These are phyloP conservation scores for Galerucella calmariensis DNA, from an alignment of 2,888 invertebrate genomes.

Conservation along the genomic window DNA sequence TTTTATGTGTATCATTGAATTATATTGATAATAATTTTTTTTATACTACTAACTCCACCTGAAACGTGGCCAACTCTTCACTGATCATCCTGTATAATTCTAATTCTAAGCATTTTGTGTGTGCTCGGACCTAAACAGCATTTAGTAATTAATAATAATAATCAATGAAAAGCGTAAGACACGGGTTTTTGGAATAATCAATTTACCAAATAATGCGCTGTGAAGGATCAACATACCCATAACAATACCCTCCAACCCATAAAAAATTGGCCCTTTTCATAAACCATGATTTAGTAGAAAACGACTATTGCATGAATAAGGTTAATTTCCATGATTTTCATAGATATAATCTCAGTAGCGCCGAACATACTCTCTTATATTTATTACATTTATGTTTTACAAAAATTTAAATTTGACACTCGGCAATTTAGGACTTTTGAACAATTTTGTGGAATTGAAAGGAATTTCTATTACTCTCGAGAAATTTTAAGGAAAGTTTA, in stretches of 20 bases:
- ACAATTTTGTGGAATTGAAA: too few species aligned
- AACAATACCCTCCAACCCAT: constrained; percentile 41
- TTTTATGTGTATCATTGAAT: too few species aligned
- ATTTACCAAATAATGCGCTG: constrained; percentile 41
- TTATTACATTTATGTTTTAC: too few species aligned
- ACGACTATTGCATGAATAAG: constrained; percentile 35
- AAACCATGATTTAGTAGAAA: constrained; percentile 46
- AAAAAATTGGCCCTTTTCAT: constrained; percentile 36
- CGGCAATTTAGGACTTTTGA: too few species aligned
- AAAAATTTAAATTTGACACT: too few species aligned
- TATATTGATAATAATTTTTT: not conserved
- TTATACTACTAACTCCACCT: not conserved
- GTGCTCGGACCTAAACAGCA: not conserved
- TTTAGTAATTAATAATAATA: constrained; percentile 19
- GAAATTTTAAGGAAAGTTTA: too few species aligned
- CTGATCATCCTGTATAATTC: not conserved
- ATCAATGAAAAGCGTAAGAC: constrained; percentile 27
- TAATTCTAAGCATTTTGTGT: not conserved
- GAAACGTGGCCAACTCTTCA: not conserved
- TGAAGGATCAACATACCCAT: constrained; percentile 38
- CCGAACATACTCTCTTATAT: not conserved
- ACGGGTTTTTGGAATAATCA: constrained; percentile 37
- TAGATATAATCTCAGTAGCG: constrained; percentile 33
- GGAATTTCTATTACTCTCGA: too few species aligned
- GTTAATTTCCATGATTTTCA: constrained; percentile 41